phyloP scores from a whole-genome alignment of 2,113 vertebrate genomes.

The Odocoileus virginianus region DNA sequence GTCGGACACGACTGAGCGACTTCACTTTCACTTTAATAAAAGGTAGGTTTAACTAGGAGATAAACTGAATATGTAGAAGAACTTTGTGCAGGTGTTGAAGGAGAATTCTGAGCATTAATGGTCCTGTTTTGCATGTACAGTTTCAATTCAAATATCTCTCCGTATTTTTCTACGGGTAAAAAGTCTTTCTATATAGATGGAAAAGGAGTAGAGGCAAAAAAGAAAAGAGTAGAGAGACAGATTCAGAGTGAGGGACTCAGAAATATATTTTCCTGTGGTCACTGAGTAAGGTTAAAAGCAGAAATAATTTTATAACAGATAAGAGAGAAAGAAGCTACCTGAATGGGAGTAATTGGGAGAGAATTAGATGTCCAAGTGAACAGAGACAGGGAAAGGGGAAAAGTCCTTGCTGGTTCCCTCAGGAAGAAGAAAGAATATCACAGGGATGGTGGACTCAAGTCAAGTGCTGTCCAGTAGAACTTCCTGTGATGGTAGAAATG shows the following conservation, averaged over 20 bases:
- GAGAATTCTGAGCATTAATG: background rate
- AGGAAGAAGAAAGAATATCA: background rate
- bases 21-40: background rate
- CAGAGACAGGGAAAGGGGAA: background rate
- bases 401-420: background rate
- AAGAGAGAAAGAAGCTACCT: background rate
- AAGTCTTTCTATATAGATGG: background rate
- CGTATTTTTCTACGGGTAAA: background rate
- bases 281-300: background rate
- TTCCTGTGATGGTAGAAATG: background rate
- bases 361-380: background rate
- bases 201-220: background rate
- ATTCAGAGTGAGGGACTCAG: background rate
- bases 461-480: background rate
- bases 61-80: background rate
- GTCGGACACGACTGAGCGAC: fast-evolving
- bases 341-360: background rate
- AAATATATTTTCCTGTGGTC: background rate
- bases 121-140: background rate
- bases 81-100: background rate
- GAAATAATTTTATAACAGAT: background rate
- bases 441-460: background rate
- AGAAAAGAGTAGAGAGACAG: background rate
- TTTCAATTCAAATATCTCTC: background rate
- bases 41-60: background rate